These are phyloP conservation scores for Bombus waltoni DNA, from an alignment of 1,140 invertebrate species.

Conservation along the genomic window DNA sequence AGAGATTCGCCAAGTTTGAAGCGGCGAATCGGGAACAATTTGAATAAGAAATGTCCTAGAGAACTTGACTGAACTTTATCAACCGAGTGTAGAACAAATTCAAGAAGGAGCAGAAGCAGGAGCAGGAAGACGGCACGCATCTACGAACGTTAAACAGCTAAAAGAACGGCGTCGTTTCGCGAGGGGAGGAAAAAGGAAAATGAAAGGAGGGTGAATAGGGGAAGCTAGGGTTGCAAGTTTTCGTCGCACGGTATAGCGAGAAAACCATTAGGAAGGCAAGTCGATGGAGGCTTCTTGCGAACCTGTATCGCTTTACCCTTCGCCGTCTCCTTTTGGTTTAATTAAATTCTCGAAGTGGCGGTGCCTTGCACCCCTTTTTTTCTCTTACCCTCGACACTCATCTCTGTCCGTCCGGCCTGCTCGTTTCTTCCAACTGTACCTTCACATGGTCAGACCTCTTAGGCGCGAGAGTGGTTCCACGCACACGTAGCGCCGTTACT, in stretches of 20 bases:
- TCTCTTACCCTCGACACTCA: background rate
- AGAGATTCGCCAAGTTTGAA: background rate
- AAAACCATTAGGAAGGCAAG: conserved; percentile 67
- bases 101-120: background rate
- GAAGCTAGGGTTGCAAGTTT: background rate
- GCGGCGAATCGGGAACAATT: conserved; percentile 1
- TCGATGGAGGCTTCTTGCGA: conserved; percentile 70
- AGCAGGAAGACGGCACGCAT: background rate
- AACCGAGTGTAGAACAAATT: background rate
- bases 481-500: conserved; percentile 65
- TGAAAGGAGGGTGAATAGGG: no score
- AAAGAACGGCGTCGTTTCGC: conserved; percentile 10
- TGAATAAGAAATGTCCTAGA: background rate
- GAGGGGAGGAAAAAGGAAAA: background rate
- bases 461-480: conserved; percentile 39
- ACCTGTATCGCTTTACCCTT: conserved; percentile 69
- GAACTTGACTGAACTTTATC: background rate
- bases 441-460: conserved; percentile 28
- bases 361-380: conserved; percentile 34
- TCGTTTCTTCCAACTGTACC: background rate
- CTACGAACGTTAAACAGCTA: background rate
- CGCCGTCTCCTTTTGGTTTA: conserved; percentile 69
- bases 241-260: conserved; percentile 33
- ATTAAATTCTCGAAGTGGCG: conserved; percentile 77
- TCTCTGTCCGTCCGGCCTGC: background rate